Evolutionary conservation across 1,140 invertebrate species (phyloP), one percentile per base, ranked within the genome.

Genomic region (Pararge aegeria): DNA sequence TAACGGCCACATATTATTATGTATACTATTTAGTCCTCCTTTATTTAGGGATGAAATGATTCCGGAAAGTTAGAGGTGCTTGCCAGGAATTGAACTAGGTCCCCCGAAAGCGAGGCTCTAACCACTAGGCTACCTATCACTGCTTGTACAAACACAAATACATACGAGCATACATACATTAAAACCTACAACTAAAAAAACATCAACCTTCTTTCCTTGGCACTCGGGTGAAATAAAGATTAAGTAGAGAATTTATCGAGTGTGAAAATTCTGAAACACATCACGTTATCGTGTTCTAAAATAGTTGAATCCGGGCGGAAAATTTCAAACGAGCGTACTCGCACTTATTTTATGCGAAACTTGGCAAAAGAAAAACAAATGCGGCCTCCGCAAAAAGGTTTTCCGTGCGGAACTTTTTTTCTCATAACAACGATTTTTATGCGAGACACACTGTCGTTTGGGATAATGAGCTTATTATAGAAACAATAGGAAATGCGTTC

Each of bases 331-430:
- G 54, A 52, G 20, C 49, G 38, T 29, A n/a, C 38, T 38, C 57
- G 20, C 56, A 59, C 27, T 58, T 53, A 40, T 46, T 59, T 59
- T 53, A 59, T 59, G 64, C 55, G 65, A 59, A 71, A 71, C 55
- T 71, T 68, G 49, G 59, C 38, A 62, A 67, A 71, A 61, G 61
- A 64, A 70, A 70, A 71, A 71, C 61, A 64, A 71, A 71, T 62
- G 65, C 64, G 68, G 55, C 34, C 57, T 44, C 53, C 50, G 59
- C 67, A 68, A 71, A 71, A 71, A 71, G 65, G 66, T 65, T 71
- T n/a, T 58, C 50, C 67, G 56, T 60, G 37, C 37, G 55, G 52
- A 65, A 68, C 48, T 70, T 65, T 70, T 64, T 64, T 59, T 67
- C 62, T 68, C 55, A 63, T 70, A 63, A 64, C 58, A 67, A 59